Base-by-base conservation (phyloP, 2,888 invertebrate genomes). In the Macaria notata region DNA sequence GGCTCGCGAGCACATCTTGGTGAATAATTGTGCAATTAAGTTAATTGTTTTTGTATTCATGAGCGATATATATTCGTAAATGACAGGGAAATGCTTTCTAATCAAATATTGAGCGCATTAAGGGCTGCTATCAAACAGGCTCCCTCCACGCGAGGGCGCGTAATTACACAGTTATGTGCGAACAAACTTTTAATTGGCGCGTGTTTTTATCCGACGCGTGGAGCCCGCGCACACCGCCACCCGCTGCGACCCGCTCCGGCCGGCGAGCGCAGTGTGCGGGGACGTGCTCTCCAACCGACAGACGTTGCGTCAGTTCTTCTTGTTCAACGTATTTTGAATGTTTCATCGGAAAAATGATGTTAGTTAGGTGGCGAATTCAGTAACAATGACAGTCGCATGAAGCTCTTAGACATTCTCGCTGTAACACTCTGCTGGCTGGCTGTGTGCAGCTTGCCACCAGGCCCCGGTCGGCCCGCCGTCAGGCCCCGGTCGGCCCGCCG, bases 161-260 rank as follows among this genome's bases (percentile, higher is more conserved):
- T 56, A 44, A 53, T 61, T 53, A 61, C 60, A 38, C 51, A 19
- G 19, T 52, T 49, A 48, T 46, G 38, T n/a, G n/a, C 41, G 56
- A 55, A 52, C 52, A 57, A 64, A 65, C 56, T 65, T 62, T 60
- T 61, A 59, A 61, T 61, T 61, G 61, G 55, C 49, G 55, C 54
- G 49, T 59, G 61, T 62, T 65, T 61, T 62, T 63, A 61, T 59
- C 50, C 19, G 19, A 19, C 19, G 19, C 19, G 19, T 19, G 19
- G 19, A 19, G 19, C 19, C 19, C 19, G 19, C 19, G 19, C 19
- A 19, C 19, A 19, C 19, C 19, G 19, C 2, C 19, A 19, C 19
- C 19, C 19, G 19, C 19, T 19, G 19, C 19, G 19, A 19, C 19
- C 19, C 19, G 19, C 19, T 19, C 19, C 19, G 19, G 19, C 19